These are phyloP conservation scores for Brachionichthys hirsutus DNA, from an alignment of 2,113 vertebrate genomes.

Conservation along the genomic window DNA sequence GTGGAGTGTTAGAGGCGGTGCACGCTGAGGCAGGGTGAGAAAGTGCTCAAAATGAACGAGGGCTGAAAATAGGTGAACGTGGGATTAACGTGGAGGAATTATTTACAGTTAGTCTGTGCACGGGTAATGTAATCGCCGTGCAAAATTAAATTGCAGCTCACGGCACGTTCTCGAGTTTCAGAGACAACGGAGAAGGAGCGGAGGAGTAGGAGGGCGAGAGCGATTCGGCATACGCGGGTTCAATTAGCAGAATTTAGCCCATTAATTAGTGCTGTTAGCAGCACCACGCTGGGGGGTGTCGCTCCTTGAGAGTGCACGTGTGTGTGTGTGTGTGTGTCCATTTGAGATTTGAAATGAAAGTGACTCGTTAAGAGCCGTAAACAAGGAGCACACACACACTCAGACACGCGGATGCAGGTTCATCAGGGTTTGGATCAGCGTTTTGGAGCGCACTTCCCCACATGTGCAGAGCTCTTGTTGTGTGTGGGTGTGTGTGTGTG, in stretches of 20 bases:
- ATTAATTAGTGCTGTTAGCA: slow-evolving; percentile 75
- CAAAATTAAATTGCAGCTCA: slow-evolving; percentile 57
- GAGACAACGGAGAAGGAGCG: slow-evolving; percentile 50
- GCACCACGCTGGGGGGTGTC: slow-evolving; percentile 53
- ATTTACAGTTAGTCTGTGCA: slow-evolving; percentile 35
- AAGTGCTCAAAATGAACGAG: slow-evolving; percentile 18
- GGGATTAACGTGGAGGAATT: slow-evolving; percentile 43
- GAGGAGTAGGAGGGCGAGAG: slow-evolving; percentile 50
- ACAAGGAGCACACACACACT: slow-evolving; percentile 31
- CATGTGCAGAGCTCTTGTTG: slow-evolving; percentile 19
- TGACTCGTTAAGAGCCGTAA: slow-evolving; percentile 54
- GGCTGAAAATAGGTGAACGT: slow-evolving; percentile 34
- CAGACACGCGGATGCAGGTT: slow-evolving; percentile 21
- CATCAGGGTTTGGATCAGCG: slow-evolving; percentile 64
- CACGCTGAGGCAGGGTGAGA: not conserved
- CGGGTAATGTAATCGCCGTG: slow-evolving; percentile 55
- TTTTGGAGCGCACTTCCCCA: slow-evolving; percentile 49
- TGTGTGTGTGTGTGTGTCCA: slow-evolving; percentile 24
- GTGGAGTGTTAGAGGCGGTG: not conserved
- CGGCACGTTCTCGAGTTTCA: slow-evolving; percentile 49
- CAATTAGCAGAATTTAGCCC: slow-evolving; percentile 76
- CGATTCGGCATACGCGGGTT: slow-evolving; percentile 64
- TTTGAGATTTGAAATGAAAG: slow-evolving; percentile 62
- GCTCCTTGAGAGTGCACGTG: slow-evolving; percentile 15
- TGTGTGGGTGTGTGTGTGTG: slow-evolving; percentile 17